Percentiles rank a stretch among this genome's conserved stretches.
phyloP scores from a whole-genome alignment of 2,113 vertebrate genomes.

The Protobothrops flavoviridis region DNA sequence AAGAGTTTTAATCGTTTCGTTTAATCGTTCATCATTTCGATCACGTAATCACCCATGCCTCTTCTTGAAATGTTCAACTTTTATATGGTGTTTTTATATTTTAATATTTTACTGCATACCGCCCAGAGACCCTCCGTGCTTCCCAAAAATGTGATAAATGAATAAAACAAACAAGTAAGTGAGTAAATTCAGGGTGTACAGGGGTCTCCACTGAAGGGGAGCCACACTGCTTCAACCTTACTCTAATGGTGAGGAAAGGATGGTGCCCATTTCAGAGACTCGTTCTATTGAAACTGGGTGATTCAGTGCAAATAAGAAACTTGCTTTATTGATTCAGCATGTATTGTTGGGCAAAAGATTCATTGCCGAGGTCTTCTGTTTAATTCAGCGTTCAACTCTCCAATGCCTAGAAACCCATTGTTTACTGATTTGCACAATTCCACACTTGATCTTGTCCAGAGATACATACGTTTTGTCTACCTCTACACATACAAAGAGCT shows the following conservation, averaged over 20 bases:
- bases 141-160: not conserved
- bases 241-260: not conserved
- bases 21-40: no score
- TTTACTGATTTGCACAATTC: conserved; percentile 28
- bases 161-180: not conserved
- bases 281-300: conserved; percentile 41
- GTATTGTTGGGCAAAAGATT: conserved; percentile 17
- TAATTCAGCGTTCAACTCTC: conserved; percentile 27
- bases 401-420: not conserved
- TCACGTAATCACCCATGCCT: no score
- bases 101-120: no score
- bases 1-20: no score
- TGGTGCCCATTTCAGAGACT: conserved; percentile 21
- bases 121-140: not conserved
- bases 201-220: not conserved
- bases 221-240: conserved; percentile 5
- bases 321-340: conserved; percentile 42
- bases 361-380: conserved; percentile 35
- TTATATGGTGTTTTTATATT: no score
- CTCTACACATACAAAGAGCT: not conserved
- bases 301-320: conserved; percentile 45
- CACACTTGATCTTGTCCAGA: not conserved
- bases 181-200: not conserved
- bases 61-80: no score
- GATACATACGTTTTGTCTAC: not conserved